Conservation (phyloP, 2,797 vertebrate genomes). For the Coregonus sp. region DNA sequence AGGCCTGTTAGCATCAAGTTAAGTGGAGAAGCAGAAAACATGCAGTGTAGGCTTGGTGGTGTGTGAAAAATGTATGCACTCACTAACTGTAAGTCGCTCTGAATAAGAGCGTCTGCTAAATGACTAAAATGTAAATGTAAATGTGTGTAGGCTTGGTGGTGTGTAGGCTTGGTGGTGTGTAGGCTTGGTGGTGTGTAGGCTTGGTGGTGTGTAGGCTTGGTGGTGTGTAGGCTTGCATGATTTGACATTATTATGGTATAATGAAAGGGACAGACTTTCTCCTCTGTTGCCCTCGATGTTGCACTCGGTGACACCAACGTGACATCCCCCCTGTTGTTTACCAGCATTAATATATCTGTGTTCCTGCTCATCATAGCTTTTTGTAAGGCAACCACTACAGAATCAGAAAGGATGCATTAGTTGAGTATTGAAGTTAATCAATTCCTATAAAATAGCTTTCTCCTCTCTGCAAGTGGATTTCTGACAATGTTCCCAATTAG, state of each 20-base stretch:
- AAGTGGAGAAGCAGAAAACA: background rate
- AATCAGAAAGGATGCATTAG: constrained; percentile 53
- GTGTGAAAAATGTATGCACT: no score
- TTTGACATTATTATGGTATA: constrained; percentile 18
- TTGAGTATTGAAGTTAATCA: constrained; percentile 45
- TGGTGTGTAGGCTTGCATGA: constrained; percentile 10
- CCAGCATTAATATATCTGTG: constrained; percentile 46
- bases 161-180: no score
- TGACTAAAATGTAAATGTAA: no score
- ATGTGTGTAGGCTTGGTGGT: no score
- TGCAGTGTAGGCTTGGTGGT: no score
- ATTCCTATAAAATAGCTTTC: constrained; percentile 53
- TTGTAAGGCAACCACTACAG: constrained; percentile 40
- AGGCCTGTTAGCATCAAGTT: background rate
- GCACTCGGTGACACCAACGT: constrained; percentile 25
- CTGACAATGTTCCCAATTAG: constrained; percentile 78
- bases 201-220: no score
- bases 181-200: no score
- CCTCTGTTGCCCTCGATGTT: background rate
- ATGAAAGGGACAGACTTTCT: constrained; percentile 18
- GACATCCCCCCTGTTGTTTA: constrained; percentile 51
- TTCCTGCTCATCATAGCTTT: constrained; percentile 39
- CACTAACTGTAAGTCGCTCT: no score
- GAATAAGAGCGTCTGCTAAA: no score
- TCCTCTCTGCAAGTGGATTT: constrained; percentile 38